A percentile compares a stretch with the other conserved stretches of the same genome.
These are phyloP conservation scores for Lasioglossum pauxillum DNA, from an alignment of 2,888 invertebrate species.

Conservation along the genomic window DNA sequence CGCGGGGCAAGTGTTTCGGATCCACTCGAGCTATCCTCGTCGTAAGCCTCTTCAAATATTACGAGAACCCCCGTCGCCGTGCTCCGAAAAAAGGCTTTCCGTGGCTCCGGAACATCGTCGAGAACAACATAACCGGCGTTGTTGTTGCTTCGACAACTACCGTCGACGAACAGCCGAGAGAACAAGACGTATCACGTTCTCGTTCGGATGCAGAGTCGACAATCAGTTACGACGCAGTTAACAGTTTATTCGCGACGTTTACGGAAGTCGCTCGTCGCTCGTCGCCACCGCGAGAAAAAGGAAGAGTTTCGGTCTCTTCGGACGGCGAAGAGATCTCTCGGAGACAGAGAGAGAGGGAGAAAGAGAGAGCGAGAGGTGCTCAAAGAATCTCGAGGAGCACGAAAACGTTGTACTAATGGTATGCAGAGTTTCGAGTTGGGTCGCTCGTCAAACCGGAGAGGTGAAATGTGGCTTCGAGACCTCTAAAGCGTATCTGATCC, in stretches of 20 bases:
- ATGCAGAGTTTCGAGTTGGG: conserved; percentile 80
- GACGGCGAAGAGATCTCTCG: neutral
- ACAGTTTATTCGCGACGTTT: neutral
- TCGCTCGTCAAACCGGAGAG: conserved; percentile 74
- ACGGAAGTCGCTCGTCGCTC: conserved; percentile 5
- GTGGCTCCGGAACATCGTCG: conserved; percentile 54
- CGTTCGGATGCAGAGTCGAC: neutral
- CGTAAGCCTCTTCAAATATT: conserved; percentile 69
- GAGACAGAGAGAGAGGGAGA: neutral
- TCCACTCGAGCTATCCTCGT: conserved; percentile 62
- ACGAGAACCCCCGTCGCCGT: conserved; percentile 54
- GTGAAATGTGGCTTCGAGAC: conserved; percentile 77
- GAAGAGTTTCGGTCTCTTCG: neutral
- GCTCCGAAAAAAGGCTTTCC: conserved; percentile 51
- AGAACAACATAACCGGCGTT: conserved; percentile 65
- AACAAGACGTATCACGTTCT: neutral
- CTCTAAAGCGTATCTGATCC: conserved; percentile 80
- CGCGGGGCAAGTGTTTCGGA: conserved; percentile 64
- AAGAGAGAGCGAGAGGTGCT: neutral
- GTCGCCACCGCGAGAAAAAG: neutral
- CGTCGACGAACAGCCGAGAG: neutral
- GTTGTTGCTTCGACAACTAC: neutral
- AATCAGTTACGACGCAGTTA: neutral
- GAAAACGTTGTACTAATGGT: conserved; percentile 78
- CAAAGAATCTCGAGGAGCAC: conserved; percentile 66